These are phyloP conservation scores for Heliangelus exortis DNA, from an alignment of 2,797 vertebrate genomes.

Conservation along the genomic window DNA sequence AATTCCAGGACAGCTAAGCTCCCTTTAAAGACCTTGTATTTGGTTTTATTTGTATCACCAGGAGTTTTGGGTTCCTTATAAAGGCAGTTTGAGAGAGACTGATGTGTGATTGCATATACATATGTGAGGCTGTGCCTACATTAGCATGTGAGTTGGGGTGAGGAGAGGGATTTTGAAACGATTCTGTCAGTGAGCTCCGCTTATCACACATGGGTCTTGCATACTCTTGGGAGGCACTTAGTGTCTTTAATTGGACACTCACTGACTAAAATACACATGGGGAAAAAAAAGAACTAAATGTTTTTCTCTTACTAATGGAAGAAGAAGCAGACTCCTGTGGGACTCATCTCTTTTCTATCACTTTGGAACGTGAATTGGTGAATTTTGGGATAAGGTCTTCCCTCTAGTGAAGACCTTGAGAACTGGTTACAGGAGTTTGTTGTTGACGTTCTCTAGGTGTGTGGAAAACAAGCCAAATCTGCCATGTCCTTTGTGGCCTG, in stretches of 20 bases:
- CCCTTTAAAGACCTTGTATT: neutral
- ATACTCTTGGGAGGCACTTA: neutral
- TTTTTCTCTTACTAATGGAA: no score
- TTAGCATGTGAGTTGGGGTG: neutral
- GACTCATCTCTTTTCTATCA: no score
- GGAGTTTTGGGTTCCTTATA: neutral
- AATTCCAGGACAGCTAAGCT: neutral
- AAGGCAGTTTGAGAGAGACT: neutral
- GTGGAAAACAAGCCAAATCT: neutral
- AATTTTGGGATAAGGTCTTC: neutral
- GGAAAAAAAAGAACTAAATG: no score
- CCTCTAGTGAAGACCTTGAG: neutral
- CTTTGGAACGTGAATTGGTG: neutral
- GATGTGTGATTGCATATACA: neutral
- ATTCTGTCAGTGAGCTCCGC: fast-evolving
- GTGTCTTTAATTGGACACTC: neutral
- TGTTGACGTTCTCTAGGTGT: neutral
- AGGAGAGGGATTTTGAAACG: neutral
- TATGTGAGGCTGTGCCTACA: neutral
- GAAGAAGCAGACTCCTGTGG: no score
- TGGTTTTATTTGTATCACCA: neutral
- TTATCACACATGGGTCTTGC: neutral
- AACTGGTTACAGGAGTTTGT: neutral
- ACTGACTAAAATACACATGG: no score
- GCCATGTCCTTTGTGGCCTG: neutral